Evolutionary conservation across 2,113 vertebrate genomes (phyloP), one percentile per base, ranked within the genome.

Genomic region (Podilymbus podiceps): DNA sequence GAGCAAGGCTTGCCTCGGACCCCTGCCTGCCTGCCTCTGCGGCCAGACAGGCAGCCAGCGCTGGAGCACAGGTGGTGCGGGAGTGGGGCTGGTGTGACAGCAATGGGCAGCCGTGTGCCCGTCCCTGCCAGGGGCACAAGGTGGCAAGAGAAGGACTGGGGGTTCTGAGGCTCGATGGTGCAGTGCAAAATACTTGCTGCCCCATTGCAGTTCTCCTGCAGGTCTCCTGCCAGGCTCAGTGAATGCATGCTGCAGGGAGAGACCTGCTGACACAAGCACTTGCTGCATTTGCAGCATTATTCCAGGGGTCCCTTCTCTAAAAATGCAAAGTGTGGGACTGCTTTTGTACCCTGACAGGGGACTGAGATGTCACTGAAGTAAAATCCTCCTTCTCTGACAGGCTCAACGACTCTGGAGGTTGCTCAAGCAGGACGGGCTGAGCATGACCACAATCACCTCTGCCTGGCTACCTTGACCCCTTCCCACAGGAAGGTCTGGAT

Each of bases 361-460:
- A 47, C 73, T 58, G 44, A 68, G 78, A 21, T n/a, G 23, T 14
- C 14, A 2, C 23, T 53, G 40, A 40, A 86, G 17, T 15, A 88
- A 86, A 90, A 79, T 24, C 9, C n/a, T 58, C 35, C 44, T 67
- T 31, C 31, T 78, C 59, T 5, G 2, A 2, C 9, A 50, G 42
- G 24, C 49, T 81, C 33, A 8, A 53, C 0, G 0, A 5, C 12
- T 6, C 40, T 46, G 47, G 24, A 74, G 14, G 21, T 23, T 46
- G 49, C 49, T 80, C 24, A 35, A 58, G 46, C 21, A 73, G 28
- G 42, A 55, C 7, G 11, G 8, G 21, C 44, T 31, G 44, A 66
- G 58, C 38, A 44, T 0, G 1, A 47, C 23, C 79, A 77, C 15
- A 27, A 9, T 1, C 4, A 35, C 20, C 53, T 23, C 62, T 86